Percentiles rank a stretch among this genome's conserved stretches.
Evolutionary conservation across 2,113 vertebrate species (phyloP).

Genomic region (Zosterops japonicus): DNA sequence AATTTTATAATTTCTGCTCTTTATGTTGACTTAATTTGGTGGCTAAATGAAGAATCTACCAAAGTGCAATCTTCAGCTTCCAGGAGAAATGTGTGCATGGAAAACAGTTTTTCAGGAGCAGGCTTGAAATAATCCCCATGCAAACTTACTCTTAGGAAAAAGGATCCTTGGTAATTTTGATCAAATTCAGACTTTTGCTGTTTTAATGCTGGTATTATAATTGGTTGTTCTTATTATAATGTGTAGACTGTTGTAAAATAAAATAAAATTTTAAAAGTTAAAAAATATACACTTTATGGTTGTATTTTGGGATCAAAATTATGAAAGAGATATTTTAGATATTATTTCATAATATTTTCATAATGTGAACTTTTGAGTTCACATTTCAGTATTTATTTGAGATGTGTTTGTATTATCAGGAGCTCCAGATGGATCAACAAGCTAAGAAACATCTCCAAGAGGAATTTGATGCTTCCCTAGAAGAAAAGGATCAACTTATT

Average conservation of each 20-base stretch:
- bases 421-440: constrained; percentile 97
- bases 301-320: not conserved
- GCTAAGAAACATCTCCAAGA: constrained; percentile 98
- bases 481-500: constrained; percentile 96
- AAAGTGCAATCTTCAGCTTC: not conserved
- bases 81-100: not conserved
- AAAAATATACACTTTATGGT: not conserved
- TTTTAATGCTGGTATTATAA: not conserved
- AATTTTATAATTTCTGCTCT: not conserved
- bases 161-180: not conserved
- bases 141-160: not conserved
- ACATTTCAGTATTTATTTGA: not conserved
- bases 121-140: not conserved
- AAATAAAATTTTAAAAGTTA: not conserved
- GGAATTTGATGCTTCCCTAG: constrained; percentile 92
- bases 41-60: not conserved
- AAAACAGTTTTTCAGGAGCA: not conserved
- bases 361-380: not conserved
- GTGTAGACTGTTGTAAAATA: not conserved
- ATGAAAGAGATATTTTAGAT: not conserved
- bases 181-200: not conserved
- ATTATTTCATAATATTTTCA: not conserved
- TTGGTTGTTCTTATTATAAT: not conserved
- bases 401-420: constrained; percentile 64
- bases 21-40: not conserved